phyloP scores from a whole-genome alignment of 1,140 invertebrate species.

The Papilio dardanus region DNA sequence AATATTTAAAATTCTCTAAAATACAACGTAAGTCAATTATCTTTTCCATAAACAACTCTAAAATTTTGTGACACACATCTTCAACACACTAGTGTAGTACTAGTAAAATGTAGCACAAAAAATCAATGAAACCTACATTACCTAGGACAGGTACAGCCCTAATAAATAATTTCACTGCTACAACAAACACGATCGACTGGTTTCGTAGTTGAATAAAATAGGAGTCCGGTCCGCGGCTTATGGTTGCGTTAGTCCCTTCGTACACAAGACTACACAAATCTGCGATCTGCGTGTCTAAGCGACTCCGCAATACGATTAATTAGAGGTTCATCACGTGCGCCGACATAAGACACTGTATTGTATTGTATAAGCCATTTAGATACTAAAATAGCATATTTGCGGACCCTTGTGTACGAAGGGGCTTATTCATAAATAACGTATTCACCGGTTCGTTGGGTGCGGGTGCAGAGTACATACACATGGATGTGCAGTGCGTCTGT shows the following conservation, averaged over 20 bases:
- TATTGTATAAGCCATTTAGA: too few species aligned
- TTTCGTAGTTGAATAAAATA: slow-evolving; percentile 26
- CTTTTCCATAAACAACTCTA: too few species aligned
- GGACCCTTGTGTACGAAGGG: too few species aligned
- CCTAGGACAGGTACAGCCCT: neutral
- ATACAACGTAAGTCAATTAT: neutral
- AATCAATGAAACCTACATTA: neutral
- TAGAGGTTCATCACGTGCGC: too few species aligned
- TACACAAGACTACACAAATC: too few species aligned
- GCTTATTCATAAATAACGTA: slow-evolving; percentile 10
- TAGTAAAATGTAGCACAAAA: neutral
- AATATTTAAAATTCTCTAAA: neutral
- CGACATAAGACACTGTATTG: too few species aligned
- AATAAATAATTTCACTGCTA: neutral
- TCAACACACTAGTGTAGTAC: too few species aligned
- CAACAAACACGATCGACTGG: neutral
- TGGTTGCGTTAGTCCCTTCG: slow-evolving; percentile 27
- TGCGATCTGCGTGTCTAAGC: too few species aligned
- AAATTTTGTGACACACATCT: neutral
- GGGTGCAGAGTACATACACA: slow-evolving; percentile 4
- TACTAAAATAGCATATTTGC: too few species aligned
- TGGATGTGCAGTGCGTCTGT: slow-evolving; percentile 43
- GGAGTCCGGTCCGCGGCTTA: slow-evolving; percentile 24
- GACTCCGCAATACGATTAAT: too few species aligned
- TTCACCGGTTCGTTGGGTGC: neutral